Base-by-base conservation (phyloP, 2,888 invertebrate species). In the Ellobium chinense region DNA sequence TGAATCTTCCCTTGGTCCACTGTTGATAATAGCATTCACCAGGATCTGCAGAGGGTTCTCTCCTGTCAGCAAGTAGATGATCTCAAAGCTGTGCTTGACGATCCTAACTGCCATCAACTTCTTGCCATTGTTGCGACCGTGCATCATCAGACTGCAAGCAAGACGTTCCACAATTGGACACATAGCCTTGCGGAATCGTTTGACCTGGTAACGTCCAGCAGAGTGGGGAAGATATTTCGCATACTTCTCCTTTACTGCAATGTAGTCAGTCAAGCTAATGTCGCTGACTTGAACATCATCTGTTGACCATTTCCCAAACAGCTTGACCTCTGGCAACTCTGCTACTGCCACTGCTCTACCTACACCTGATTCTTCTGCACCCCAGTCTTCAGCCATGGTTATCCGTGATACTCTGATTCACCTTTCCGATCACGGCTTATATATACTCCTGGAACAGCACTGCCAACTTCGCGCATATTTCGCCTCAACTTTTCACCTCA, bases 61-160 rank as follows among this genome's bases (percentile, higher is more conserved):
- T 87, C 94, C 94, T 78, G 94, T 94, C 54, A 95, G 92, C 82
- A 95, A 90, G 88, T 94, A 98, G 91, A 99, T 99, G 93, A 99
- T 99, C 95, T 99, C 99, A 94, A 99, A 99, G 1, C 99, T 97
- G 93, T 99, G 99, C 93, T 99, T 99, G 27, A 99, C 98, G 92
- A 99, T 99, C 85, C 99, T 95, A 77, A 99, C 98, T 75, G 99
- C 97, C 98, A 99, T 97, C 86, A 99, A 94, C 94, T 99, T 99
- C 94, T 99, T 99, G 92, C 99, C 99, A 93, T 99, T 99, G 94
- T 99, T 99, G 88, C 99, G 96, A 29, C 99, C 99, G 93, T 99
- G 99, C 99, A 99, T 99, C 99, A 99, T 99, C 90, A 99, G 94
- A 0, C 98, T 98, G 94, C 98, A 98, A 82, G 97, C 97, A 83